These are phyloP conservation scores for Orthonychiurus folsomi DNA, from an alignment of 2,888 invertebrate species.

Conservation along the genomic window DNA sequence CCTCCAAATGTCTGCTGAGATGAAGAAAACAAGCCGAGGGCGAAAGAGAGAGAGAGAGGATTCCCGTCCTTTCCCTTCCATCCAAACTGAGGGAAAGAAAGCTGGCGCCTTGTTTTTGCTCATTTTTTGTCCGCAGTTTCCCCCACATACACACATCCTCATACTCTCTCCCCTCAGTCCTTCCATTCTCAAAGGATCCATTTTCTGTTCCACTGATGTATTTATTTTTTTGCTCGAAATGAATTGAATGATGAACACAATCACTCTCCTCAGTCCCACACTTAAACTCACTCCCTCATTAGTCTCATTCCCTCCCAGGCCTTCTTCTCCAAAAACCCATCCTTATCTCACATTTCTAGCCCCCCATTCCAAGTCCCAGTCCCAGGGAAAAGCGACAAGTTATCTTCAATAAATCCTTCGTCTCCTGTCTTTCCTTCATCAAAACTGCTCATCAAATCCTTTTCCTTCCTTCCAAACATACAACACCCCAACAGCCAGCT, in stretches of 20 bases:
- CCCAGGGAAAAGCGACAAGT: constrained; percentile 1
- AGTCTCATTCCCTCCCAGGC: background rate
- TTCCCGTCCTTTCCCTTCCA: background rate
- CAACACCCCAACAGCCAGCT: too few relatives aligned
- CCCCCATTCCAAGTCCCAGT: too few relatives aligned
- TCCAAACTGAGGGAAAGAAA: constrained; percentile 20
- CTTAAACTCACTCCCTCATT: background rate
- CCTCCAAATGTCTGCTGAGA: constrained; percentile 4
- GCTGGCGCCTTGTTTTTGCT: constrained; percentile 39
- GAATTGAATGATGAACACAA: constrained; percentile 28
- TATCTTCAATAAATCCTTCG: background rate
- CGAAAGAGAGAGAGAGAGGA: constrained; percentile 15
- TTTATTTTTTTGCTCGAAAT: constrained; percentile 16
- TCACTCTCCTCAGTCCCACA: constrained; percentile 8
- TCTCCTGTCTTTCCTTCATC: too few relatives aligned
- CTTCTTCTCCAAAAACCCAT: too few relatives aligned
- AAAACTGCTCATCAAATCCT: too few relatives aligned
- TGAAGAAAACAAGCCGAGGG: constrained; percentile 10
- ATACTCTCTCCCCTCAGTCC: constrained; percentile 7
- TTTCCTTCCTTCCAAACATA: too few relatives aligned
- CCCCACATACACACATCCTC: constrained; percentile 11
- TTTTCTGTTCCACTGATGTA: constrained; percentile 13
- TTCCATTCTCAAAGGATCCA: constrained; percentile 7
- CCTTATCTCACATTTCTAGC: too few relatives aligned
- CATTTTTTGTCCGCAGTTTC: constrained; percentile 20